A percentile compares a stretch with the other conserved stretches of the same genome.
phyloP scores from a whole-genome alignment of 2,797 vertebrate genomes.

The Neosilurus hyrtlii region DNA sequence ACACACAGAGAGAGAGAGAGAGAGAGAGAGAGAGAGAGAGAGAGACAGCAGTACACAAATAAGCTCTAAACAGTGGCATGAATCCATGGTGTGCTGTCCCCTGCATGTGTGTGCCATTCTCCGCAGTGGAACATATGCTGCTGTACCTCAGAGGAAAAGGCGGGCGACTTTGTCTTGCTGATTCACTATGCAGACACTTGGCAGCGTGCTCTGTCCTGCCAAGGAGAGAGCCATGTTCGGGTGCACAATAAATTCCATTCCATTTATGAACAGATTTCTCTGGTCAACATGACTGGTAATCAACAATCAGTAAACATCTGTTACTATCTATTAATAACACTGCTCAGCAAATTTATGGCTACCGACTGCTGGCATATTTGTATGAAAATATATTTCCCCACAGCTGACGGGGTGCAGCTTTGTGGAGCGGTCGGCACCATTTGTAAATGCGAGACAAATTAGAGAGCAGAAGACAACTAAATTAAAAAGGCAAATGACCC shows the following conservation, averaged over 20 bases:
- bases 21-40: no score
- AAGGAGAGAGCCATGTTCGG: constrained; percentile 53
- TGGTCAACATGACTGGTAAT: constrained; percentile 81
- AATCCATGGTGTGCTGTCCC: constrained; percentile 45
- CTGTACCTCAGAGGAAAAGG: constrained; percentile 53
- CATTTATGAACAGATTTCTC: constrained; percentile 82
- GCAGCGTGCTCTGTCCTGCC: constrained; percentile 55
- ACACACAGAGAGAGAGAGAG: no score
- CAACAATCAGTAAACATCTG: constrained; percentile 86
- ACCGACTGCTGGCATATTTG: constrained; percentile 63
- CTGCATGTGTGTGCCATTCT: constrained; percentile 50
- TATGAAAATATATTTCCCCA: constrained; percentile 73
- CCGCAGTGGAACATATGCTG: constrained; percentile 57
- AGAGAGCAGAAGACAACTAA: constrained; percentile 79
- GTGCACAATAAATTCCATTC: constrained; percentile 72
- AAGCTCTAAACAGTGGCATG: constrained; percentile 52
- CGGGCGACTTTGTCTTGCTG: constrained; percentile 46
- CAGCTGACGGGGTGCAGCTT: constrained; percentile 75
- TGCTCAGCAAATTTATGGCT: constrained; percentile 72
- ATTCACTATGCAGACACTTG: constrained; percentile 52
- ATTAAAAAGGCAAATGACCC: constrained; percentile 82
- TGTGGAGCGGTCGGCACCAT: constrained; percentile 71
- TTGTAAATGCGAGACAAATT: constrained; percentile 82
- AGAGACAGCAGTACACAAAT: constrained; percentile 52
- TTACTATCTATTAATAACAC: constrained; percentile 81